Conservation (phyloP, 2,888 invertebrate species). For the Cephus sareptanus region DNA sequence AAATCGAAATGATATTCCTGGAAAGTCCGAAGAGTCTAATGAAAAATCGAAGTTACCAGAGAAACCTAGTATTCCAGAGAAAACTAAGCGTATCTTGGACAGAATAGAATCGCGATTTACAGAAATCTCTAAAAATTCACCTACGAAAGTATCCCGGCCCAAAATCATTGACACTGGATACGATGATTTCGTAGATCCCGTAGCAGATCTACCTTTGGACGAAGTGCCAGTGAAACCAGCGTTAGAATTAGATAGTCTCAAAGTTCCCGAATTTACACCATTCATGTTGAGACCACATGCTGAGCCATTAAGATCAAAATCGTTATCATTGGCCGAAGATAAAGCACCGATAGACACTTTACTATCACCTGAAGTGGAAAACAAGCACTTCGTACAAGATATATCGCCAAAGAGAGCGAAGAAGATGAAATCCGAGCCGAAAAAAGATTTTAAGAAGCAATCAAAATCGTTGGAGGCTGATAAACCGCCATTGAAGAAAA, state of each 20-base stretch:
- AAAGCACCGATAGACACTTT: slow-evolving; percentile 63
- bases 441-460: slow-evolving; percentile 63
- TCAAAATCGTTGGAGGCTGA: slow-evolving; percentile 63
- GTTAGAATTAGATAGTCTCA: slow-evolving; percentile 59
- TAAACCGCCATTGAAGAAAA: slow-evolving; percentile 59
- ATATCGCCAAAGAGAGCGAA: slow-evolving; percentile 59
- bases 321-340: slow-evolving; percentile 61
- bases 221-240: slow-evolving; percentile 61
- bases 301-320: slow-evolving; percentile 60
- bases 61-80: slow-evolving; percentile 62
- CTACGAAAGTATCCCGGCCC: slow-evolving; percentile 49
- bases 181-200: slow-evolving; percentile 64
- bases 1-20: slow-evolving; percentile 5
- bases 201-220: slow-evolving; percentile 61
- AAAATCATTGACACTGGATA: slow-evolving; percentile 62
- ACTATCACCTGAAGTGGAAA: slow-evolving; percentile 60
- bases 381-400: slow-evolving; percentile 58
- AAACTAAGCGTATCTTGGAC: slow-evolving; percentile 61
- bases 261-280: slow-evolving; percentile 62
- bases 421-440: slow-evolving; percentile 52
- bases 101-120: slow-evolving; percentile 59
- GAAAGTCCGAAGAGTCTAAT: slow-evolving; percentile 4
- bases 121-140: slow-evolving; percentile 52
- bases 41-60: slow-evolving; percentile 47
- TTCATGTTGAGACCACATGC: slow-evolving; percentile 60